Conservation (phyloP, 2,797 vertebrate genomes). For the Notamacropus eugenii region DNA sequence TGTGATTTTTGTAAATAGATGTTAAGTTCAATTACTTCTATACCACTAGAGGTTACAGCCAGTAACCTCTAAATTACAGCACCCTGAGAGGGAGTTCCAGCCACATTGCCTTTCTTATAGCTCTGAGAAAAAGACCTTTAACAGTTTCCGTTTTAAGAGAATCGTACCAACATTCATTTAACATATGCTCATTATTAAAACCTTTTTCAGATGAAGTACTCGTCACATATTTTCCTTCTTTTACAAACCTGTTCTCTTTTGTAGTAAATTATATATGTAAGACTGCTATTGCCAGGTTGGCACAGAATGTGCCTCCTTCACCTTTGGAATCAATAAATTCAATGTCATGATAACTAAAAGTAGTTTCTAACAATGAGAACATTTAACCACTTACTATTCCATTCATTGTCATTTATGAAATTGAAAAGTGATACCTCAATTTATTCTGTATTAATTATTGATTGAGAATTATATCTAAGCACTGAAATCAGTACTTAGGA, state of each 20-base stretch:
- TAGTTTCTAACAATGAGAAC: conserved; percentile 38
- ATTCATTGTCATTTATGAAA: conserved; percentile 64
- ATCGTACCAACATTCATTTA: conserved; percentile 66
- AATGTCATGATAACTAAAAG: conserved; percentile 64
- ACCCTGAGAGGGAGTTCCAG: neutral
- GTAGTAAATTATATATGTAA: conserved; percentile 69
- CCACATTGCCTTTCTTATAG: neutral
- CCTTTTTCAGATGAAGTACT: conserved; percentile 60
- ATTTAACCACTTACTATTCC: conserved; percentile 74
- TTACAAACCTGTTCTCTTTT: conserved; percentile 75
- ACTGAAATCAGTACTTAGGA: too few species aligned
- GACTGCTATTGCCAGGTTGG: conserved; percentile 77
- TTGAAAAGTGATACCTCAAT: neutral
- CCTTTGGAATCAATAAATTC: conserved; percentile 78
- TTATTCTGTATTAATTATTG: too few species aligned
- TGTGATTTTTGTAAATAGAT: neutral
- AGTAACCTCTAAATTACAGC: neutral
- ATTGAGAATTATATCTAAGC: too few species aligned
- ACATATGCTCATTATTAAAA: conserved; percentile 67
- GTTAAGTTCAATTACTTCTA: neutral
- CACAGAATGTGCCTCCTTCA: conserved; percentile 74
- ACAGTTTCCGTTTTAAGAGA: conserved; percentile 43
- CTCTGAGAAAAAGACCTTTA: conserved; percentile 26
- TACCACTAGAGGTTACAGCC: neutral
- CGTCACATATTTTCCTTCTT: conserved; percentile 76